Conservation (phyloP, 2,797 vertebrate genomes). For the Philypnodon macrostomus region DNA sequence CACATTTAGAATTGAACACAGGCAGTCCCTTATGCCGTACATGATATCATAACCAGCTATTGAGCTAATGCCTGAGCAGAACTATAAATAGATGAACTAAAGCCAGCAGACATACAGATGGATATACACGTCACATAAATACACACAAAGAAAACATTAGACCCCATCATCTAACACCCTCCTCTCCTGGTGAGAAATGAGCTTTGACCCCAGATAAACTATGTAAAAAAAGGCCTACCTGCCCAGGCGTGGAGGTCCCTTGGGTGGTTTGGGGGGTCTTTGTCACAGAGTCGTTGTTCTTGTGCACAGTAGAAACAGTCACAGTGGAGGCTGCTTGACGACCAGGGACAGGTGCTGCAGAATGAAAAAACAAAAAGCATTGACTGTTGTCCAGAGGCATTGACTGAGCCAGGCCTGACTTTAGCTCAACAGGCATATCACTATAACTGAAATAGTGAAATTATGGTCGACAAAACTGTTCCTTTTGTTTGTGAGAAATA, state of each 20-base stretch:
- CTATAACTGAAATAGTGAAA: too few species aligned
- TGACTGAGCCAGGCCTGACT: constrained; percentile 36
- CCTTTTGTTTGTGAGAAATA: too few species aligned
- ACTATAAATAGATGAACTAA: constrained; percentile 68
- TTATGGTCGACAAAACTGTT: too few species aligned
- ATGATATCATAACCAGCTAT: constrained; percentile 60
- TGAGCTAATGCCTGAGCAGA: constrained; percentile 56
- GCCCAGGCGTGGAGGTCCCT: constrained; percentile 44
- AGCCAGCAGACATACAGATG: constrained; percentile 27
- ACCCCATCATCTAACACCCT: constrained; percentile 14
- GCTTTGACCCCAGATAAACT: constrained; percentile 27
- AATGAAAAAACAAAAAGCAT: constrained; percentile 63
- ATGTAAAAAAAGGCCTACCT: constrained; percentile 61
- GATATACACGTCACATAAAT: constrained; percentile 25
- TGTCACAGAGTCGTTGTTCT: constrained; percentile 61
- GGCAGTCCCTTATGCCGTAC: constrained; percentile 44
- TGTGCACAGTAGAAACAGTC: constrained; percentile 42
- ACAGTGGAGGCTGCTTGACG: constrained; percentile 52
- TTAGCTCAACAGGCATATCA: too few species aligned
- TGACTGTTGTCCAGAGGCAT: constrained; percentile 54
- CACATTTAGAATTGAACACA: constrained; percentile 52
- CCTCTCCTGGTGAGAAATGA: constrained; percentile 11
- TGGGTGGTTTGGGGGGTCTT: constrained; percentile 43
- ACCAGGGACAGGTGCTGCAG: constrained; percentile 68
- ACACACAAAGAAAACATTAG: constrained; percentile 16